phyloP scores from a whole-genome alignment of 1,140 invertebrate genomes.

The Cepaea nemoralis region DNA sequence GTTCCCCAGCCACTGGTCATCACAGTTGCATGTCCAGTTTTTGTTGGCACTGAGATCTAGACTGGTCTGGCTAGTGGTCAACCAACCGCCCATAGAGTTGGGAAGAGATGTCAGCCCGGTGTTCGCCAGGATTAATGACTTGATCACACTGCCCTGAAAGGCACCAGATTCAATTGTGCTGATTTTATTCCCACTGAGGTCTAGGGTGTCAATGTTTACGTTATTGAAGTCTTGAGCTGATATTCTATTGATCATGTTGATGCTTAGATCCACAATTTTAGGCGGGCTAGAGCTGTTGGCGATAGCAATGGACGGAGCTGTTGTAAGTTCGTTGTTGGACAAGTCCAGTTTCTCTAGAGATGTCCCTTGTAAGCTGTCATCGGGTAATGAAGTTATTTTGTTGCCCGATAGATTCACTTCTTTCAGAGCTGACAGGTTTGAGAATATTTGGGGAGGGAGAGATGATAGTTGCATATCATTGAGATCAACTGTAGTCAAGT shows the following conservation, averaged over 20 bases:
- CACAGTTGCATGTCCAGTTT: slow-evolving; percentile 57
- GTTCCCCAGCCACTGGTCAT: slow-evolving; percentile 51
- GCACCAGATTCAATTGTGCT: slow-evolving; percentile 2
- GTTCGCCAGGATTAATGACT: background rate
- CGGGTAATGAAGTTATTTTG: slow-evolving; percentile 40
- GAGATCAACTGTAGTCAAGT: slow-evolving; percentile 43
- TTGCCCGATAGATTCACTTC: slow-evolving; percentile 45
- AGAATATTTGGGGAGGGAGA: slow-evolving; percentile 44
- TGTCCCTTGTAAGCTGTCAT: slow-evolving; percentile 46
- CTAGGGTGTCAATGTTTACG: slow-evolving; percentile 22
- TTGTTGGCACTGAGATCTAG: slow-evolving; percentile 33
- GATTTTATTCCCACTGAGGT: slow-evolving; percentile 32
- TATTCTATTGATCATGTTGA: slow-evolving; percentile 31
- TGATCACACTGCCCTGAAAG: background rate
- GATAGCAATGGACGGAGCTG: slow-evolving; percentile 44
- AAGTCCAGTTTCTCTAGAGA: slow-evolving; percentile 49
- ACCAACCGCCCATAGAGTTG: slow-evolving; percentile 40
- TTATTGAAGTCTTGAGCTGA: slow-evolving; percentile 22
- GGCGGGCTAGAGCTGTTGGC: background rate
- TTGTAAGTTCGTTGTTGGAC: slow-evolving; percentile 49
- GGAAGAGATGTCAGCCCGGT: slow-evolving; percentile 49
- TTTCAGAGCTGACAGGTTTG: slow-evolving; percentile 43
- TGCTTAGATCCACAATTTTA: slow-evolving; percentile 35
- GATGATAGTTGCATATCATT: slow-evolving; percentile 42
- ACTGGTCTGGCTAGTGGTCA: slow-evolving; percentile 36